Percentiles rank a stretch among this genome's conserved stretches.
Conservation (phyloP, 2,113 vertebrate genomes). For the Protobothrops mucrosquamatus region DNA sequence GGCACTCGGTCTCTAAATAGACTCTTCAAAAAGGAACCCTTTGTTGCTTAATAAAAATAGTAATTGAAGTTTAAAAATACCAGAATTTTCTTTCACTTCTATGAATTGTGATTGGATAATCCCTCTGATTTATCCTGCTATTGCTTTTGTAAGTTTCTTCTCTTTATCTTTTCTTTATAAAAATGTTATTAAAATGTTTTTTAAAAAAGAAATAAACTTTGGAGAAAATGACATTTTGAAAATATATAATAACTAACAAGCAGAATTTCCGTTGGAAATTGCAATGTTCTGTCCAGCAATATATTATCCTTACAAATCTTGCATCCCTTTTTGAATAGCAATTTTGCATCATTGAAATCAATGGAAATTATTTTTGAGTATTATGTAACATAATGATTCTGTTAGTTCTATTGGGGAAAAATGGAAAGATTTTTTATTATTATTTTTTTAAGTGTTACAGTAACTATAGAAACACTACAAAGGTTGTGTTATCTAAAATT, state of each 20-base stretch:
- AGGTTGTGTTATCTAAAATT: not conserved
- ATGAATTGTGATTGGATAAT: not conserved
- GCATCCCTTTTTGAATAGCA: not conserved
- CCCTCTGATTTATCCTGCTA: not conserved
- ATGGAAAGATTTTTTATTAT: not conserved
- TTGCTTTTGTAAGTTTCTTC: not conserved
- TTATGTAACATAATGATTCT: not conserved
- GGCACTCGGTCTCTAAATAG: not conserved
- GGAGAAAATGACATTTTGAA: not conserved
- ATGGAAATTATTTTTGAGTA: not conserved
- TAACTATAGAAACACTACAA: not conserved
- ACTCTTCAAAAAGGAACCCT: not conserved
- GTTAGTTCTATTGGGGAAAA: not conserved
- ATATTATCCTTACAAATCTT: not conserved
- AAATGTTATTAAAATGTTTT: not conserved
- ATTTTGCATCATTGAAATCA: not conserved
- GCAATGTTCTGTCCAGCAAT: not conserved
- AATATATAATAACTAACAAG: not conserved
- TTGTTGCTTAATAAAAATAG: not conserved
- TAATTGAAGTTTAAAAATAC: not conserved
- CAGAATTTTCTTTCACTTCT: not conserved
- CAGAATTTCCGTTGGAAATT: not conserved
- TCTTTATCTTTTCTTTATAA: not conserved
- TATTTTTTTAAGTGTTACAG: not conserved
- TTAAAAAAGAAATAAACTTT: not conserved